These are phyloP conservation scores for Poecilia picta DNA, from an alignment of 2,797 vertebrate genomes.

Conservation along the genomic window DNA sequence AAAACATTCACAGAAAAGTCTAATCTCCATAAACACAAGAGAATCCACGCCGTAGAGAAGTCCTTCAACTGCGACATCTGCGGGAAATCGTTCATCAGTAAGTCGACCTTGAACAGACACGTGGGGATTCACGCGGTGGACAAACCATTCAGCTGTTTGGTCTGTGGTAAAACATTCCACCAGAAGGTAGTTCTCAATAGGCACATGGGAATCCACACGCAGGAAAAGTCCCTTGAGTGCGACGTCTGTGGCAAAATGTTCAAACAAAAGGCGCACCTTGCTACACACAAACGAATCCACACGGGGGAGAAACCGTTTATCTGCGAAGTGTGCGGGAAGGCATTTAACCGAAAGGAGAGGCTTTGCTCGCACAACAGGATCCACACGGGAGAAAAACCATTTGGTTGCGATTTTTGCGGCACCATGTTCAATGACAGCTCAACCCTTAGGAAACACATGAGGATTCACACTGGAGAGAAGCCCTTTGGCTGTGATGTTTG, in stretches of 20 bases:
- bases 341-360: constrained; percentile 3
- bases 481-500: constrained; percentile 4
- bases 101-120: constrained; percentile 1
- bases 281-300: constrained; percentile 3
- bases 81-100: neutral
- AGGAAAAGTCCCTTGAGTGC: neutral
- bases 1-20: constrained; percentile 1
- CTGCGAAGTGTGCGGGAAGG: neutral
- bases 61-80: neutral
- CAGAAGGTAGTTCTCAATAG: constrained; percentile 6
- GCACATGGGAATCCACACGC: constrained; percentile 2
- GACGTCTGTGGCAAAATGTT: constrained; percentile 8
- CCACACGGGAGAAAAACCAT: constrained; percentile 5
- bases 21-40: constrained; percentile 4
- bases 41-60: neutral
- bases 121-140: constrained; percentile 4
- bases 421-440: constrained; percentile 8
- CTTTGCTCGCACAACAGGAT: constrained; percentile 3
- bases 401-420: constrained; percentile 2
- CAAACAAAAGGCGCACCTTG: constrained; percentile 9
- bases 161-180: constrained; percentile 4
- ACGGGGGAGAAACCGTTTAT: constrained; percentile 1
- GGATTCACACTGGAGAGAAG: constrained; percentile 6
- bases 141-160: constrained; percentile 2
- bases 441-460: constrained; percentile 3